Evolutionary conservation across 2,888 invertebrate genomes (phyloP).

Genomic region (Drosophila quinaria): DNA sequence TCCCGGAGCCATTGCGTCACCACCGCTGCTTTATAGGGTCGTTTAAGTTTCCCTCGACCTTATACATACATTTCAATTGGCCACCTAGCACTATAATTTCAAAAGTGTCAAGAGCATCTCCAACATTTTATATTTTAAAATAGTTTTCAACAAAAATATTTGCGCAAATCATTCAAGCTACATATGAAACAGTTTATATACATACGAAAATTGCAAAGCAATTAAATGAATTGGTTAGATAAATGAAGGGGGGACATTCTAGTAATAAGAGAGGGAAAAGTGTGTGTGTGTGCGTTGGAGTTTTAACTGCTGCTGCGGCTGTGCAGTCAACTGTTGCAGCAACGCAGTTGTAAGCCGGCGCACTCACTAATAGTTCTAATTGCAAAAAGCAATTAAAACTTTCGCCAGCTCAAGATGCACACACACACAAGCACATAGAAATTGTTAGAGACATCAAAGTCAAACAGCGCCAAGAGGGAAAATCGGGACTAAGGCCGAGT

Average conservation of each 20-base stretch:
- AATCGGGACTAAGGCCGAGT: conserved; percentile 9
- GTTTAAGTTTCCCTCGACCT: too few relatives aligned
- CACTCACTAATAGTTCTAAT: conserved; percentile 80
- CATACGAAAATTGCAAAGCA: conserved; percentile 76
- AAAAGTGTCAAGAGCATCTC: conserved; percentile 17
- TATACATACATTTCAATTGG: too few relatives aligned
- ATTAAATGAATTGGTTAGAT: conserved; percentile 76
- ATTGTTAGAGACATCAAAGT: conserved; percentile 72
- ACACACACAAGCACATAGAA: conserved; percentile 34
- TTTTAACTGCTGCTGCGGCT: conserved; percentile 64
- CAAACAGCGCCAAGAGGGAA: conserved; percentile 58
- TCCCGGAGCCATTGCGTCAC: too few relatives aligned
- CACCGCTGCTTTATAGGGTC: too few relatives aligned
- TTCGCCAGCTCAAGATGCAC: conserved; percentile 76
- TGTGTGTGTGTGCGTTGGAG: conserved; percentile 23
- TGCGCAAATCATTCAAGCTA: conserved; percentile 51
- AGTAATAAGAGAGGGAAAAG: not conserved
- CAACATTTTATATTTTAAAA: conserved; percentile 10
- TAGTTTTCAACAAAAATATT: conserved; percentile 49
- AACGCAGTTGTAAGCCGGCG: conserved; percentile 71
- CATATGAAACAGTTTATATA: conserved; percentile 22
- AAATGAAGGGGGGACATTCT: conserved; percentile 20
- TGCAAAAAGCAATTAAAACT: conserved; percentile 81
- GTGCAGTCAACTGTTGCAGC: conserved; percentile 76
- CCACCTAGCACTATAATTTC: not conserved